phyloP scores from a whole-genome alignment of 2,797 vertebrate genomes.

The Babyrousa celebensis region DNA sequence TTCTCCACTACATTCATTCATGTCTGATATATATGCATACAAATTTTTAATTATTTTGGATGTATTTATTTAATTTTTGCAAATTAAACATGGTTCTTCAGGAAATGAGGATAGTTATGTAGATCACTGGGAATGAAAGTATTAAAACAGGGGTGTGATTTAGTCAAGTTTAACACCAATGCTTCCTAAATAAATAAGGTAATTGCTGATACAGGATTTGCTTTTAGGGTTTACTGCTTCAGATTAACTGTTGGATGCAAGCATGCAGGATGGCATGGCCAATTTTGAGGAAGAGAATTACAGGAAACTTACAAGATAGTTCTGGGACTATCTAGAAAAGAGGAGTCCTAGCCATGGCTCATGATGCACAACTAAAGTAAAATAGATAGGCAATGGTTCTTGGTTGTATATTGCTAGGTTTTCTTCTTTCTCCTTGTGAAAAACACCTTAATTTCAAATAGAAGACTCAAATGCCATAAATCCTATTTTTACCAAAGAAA shows the following conservation, averaged over 20 bases:
- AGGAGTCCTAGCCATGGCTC: neutral
- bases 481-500: neutral
- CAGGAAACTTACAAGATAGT: neutral
- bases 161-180: neutral
- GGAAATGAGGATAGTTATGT: neutral
- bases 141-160: neutral
- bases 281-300: neutral
- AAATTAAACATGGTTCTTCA: neutral
- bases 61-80: neutral
- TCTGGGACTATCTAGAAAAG: neutral
- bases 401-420: neutral
- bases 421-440: neutral
- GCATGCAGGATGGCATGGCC: neutral
- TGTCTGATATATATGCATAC: neutral
- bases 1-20: neutral
- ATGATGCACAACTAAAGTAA: neutral
- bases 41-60: neutral
- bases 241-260: neutral
- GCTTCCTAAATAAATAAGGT: neutral
- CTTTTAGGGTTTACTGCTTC: neutral
- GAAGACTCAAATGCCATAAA: neutral
- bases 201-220: neutral
- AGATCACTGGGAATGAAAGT: neutral
- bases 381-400: neutral
- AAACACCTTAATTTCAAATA: constrained; percentile 31